Evolutionary conservation across 1,140 invertebrate genomes (phyloP).

Genomic region (Maconellicoccus hirsutus): DNA sequence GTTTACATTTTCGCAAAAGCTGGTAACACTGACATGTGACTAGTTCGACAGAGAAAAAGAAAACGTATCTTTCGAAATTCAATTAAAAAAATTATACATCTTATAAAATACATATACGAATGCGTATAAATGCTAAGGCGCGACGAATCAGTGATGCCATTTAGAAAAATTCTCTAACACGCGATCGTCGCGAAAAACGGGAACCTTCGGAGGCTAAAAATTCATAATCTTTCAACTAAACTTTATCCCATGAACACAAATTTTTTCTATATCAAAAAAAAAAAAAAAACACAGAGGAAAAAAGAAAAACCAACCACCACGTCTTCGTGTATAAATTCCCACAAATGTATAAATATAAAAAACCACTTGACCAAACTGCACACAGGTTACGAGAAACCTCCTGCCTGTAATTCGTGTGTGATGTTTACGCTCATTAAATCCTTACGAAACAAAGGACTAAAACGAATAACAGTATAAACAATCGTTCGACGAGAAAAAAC

Average conservation of each 20-base stretch:
- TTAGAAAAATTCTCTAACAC: no score
- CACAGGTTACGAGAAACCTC: neutral
- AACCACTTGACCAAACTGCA: neutral
- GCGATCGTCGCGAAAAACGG: no score
- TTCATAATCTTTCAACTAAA: neutral
- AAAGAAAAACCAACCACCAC: neutral
- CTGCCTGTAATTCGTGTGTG: neutral
- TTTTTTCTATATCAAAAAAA: neutral
- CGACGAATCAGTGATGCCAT: constrained; percentile 2
- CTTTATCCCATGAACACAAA: neutral
- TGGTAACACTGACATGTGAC: constrained; percentile 2
- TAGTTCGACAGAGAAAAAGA: neutral
- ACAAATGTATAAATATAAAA: neutral
- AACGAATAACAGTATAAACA: neutral
- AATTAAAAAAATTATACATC: neutral
- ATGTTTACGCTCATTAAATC: neutral
- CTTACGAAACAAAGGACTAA: neutral
- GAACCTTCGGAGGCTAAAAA: no score
- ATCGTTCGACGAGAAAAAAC: neutral
- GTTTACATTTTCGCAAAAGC: neutral
- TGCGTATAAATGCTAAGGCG: neutral
- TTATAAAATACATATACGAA: neutral
- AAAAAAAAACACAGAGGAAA: neutral
- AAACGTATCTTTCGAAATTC: neutral
- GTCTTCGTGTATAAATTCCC: neutral